Conservation (phyloP, 1,140 invertebrate genomes). For the Pogonomyrmex barbatus region DNA sequence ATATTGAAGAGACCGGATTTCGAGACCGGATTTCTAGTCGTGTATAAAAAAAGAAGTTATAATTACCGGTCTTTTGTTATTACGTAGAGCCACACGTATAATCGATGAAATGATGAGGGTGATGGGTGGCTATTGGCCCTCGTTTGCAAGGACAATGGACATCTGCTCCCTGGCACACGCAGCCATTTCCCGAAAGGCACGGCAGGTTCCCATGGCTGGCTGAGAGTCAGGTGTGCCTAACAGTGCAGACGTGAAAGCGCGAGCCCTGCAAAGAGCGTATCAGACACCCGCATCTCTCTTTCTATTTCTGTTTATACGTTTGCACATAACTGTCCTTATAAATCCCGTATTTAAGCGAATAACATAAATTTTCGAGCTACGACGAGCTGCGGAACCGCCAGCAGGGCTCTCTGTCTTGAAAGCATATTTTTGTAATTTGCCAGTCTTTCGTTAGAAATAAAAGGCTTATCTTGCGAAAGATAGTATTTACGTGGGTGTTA, state of each 20-base stretch:
- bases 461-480: background rate
- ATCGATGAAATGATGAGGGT: constrained; percentile 41
- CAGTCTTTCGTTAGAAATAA: background rate
- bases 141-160: constrained; percentile 58
- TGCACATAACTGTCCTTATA: background rate
- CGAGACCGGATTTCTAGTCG: background rate
- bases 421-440: background rate
- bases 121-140: constrained; percentile 46
- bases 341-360: constrained; percentile 9
- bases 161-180: constrained; percentile 22
- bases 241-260: constrained; percentile 35
- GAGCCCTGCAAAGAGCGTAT: constrained; percentile 24
- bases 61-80: constrained; percentile 4
- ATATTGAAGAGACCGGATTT: constrained; percentile 28
- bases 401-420: background rate
- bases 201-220: constrained; percentile 45
- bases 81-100: constrained; percentile 21
- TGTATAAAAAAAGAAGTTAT: background rate
- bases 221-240: constrained; percentile 55
- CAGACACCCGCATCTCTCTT: constrained; percentile 15
- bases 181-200: constrained; percentile 39
- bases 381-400: background rate
- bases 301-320: constrained; percentile 5
- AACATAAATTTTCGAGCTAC: background rate
- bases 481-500: background rate